A percentile compares a stretch with the other conserved stretches of the same genome.
These are phyloP conservation scores for human (Homo sapiens) DNA, from an alignment of 2,113 vertebrate species.

Conservation along the genomic window GRCh38 chr11:107627001-107627500, in stretches of 20 bases:
- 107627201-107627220: background rate
- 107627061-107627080: background rate
- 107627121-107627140: background rate
- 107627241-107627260: background rate
- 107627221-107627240: background rate
- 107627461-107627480: background rate
- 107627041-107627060: background rate
- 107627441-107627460: background rate
- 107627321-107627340: background rate
- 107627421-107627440: background rate
- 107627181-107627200: background rate
- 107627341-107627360: background rate
- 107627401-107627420: background rate
- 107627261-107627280: background rate
- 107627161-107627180: slow-evolving; percentile 18
- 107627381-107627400: background rate
- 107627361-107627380: background rate
- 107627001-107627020: background rate
- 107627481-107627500: background rate
- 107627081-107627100: background rate
- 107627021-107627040: background rate
- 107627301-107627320: background rate
- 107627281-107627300: background rate
- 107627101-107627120: background rate
- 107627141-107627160: background rate